Conservation (phyloP, 2,113 vertebrate genomes). For the Hassar affinis region DNA sequence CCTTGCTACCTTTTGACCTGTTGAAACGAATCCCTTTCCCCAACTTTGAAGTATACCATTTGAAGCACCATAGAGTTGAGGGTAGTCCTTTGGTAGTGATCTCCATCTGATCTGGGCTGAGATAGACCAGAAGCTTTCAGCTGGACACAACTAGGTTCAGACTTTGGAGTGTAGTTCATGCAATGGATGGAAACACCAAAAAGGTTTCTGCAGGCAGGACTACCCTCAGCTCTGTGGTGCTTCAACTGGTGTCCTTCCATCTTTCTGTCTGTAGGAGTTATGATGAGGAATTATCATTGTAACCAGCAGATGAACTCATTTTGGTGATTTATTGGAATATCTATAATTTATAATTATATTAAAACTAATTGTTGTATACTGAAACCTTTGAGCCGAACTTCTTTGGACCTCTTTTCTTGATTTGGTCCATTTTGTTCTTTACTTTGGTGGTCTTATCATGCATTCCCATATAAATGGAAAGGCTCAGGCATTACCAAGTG, state of each 20-base stretch:
- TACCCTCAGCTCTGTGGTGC: not conserved
- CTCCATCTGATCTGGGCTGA: not conserved
- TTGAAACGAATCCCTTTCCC: not conserved
- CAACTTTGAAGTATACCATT: not conserved
- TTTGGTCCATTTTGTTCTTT: not conserved
- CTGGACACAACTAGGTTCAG: not conserved
- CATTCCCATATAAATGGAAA: not conserved
- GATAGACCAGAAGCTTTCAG: not conserved
- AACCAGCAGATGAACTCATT: not conserved
- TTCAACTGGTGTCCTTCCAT: not conserved
- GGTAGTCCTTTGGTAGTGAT: too few species aligned
- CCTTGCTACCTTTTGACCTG: constrained; percentile 12
- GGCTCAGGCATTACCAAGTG: not conserved
- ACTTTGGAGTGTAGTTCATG: not conserved
- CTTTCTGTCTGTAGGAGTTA: not conserved
- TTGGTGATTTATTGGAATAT: not conserved
- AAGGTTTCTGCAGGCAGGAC: not conserved
- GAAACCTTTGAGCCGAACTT: not conserved
- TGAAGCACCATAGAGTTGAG: not conserved
- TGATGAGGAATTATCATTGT: not conserved
- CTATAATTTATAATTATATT: not conserved
- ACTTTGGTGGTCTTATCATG: not conserved
- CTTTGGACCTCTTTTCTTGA: not conserved
- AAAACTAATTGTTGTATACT: not conserved
- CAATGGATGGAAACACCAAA: not conserved